These are phyloP conservation scores for Pomacea maculata DNA, from an alignment of 1,140 invertebrate genomes.

Conservation along the genomic window DNA sequence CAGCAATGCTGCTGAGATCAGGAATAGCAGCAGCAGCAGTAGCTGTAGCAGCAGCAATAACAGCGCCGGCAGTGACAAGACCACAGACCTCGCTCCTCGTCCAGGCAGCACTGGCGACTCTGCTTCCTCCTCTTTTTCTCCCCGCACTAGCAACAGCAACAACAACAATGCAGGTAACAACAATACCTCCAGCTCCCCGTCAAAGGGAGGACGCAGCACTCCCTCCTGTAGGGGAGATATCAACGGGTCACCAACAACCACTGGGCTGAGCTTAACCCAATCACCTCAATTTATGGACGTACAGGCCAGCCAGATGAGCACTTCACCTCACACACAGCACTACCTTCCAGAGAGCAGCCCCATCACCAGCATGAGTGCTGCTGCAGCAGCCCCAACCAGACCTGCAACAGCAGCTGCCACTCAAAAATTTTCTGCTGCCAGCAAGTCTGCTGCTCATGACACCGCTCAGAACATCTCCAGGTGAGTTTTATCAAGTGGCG, in stretches of 20 bases:
- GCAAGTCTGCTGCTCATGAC: not conserved
- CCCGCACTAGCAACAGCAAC: conserved; percentile 1
- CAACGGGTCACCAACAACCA: not conserved
- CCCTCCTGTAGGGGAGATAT: not conserved
- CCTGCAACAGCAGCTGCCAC: conserved; percentile 16
- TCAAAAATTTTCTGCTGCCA: not conserved
- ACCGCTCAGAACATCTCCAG: no score
- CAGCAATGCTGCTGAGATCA: not conserved
- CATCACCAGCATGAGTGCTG: conserved; percentile 9
- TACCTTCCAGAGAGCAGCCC: not conserved
- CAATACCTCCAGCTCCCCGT: conserved; percentile 22
- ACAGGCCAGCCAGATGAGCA: not conserved
- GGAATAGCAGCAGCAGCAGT: not conserved
- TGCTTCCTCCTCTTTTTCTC: not conserved
- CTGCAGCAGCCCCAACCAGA: conserved; percentile 4
- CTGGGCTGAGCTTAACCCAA: not conserved
- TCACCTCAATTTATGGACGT: conserved; percentile 13
- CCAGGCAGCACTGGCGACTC: conserved; percentile 3
- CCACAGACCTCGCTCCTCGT: conserved; percentile 5
- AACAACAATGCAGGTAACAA: not conserved
- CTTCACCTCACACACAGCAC: not conserved
- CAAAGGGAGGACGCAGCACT: conserved; percentile 5
- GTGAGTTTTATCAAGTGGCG: no score
- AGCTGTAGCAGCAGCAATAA: conserved; percentile 1
- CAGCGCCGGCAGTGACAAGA: conserved; percentile 6